These are phyloP conservation scores for Ranitomeya variabilis DNA, from an alignment of 2,113 vertebrate genomes.

Conservation along the genomic window DNA sequence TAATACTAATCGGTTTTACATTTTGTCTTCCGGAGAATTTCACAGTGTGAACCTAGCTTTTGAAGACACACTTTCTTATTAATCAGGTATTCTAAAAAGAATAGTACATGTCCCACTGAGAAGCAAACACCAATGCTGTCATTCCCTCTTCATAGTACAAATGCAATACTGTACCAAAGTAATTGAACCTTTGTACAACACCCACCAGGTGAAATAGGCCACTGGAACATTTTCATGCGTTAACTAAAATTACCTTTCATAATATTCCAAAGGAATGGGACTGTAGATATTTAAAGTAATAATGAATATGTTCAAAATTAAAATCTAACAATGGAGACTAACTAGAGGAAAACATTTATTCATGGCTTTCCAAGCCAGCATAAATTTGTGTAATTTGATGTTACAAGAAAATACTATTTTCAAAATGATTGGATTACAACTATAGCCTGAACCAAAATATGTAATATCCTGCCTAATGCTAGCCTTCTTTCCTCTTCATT, in stretches of 20 bases:
- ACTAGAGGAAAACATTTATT: too few relatives aligned
- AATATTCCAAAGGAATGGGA: neutral
- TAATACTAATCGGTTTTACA: slow-evolving; percentile 29
- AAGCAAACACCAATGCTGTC: slow-evolving; percentile 23
- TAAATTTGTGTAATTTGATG: too few relatives aligned
- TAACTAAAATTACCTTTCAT: neutral
- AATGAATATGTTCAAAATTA: neutral
- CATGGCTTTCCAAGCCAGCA: too few relatives aligned
- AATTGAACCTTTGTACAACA: slow-evolving; percentile 33
- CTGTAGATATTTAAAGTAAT: neutral
- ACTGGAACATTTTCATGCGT: neutral
- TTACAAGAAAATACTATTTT: too few relatives aligned
- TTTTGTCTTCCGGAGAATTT: neutral
- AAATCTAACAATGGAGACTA: neutral
- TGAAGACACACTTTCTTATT: slow-evolving; percentile 39
- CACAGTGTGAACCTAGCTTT: slow-evolving; percentile 7
- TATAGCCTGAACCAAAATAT: too few relatives aligned
- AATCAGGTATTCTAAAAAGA: slow-evolving; percentile 46
- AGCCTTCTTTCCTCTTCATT: too few relatives aligned
- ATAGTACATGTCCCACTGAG: slow-evolving; percentile 34
- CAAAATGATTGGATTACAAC: too few relatives aligned
- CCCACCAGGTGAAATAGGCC: neutral
- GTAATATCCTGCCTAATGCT: too few relatives aligned
- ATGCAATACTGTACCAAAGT: neutral
- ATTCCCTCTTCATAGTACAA: neutral